A percentile compares a stretch with the other conserved stretches of the same genome.
Evolutionary conservation across 2,113 vertebrate genomes (phyloP).

Genomic region (Calyptommatus sinebrachiatus): DNA sequence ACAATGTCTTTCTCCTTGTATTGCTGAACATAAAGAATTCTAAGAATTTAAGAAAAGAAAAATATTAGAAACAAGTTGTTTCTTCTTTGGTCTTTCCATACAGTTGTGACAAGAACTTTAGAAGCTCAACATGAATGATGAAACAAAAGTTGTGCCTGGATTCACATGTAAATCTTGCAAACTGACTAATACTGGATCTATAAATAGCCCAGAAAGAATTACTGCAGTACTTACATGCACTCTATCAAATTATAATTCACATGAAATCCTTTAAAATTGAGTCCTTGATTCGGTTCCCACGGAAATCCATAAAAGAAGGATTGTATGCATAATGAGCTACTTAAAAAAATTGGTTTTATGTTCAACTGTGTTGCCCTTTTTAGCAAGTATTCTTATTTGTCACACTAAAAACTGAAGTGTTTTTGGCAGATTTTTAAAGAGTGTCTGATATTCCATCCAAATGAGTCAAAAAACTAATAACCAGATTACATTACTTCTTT

Average conservation of each 20-base stretch:
- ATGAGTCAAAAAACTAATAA: background rate
- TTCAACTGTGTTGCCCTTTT: background rate
- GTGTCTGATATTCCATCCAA: slow-evolving; percentile 6
- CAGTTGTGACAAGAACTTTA: background rate
- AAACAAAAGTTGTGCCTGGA: slow-evolving; percentile 28
- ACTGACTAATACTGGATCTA: slow-evolving; percentile 39
- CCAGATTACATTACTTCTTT: background rate
- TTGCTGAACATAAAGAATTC: background rate
- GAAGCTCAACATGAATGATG: background rate
- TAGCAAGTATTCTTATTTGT: slow-evolving; percentile 11
- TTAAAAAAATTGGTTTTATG: background rate
- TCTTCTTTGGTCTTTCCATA: background rate
- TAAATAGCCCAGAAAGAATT: slow-evolving; percentile 15
- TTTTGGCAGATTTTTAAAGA: background rate
- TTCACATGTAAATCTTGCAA: slow-evolving; percentile 21
- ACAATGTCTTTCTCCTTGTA: slow-evolving; percentile 23
- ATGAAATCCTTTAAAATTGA: background rate
- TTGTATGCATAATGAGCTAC: background rate
- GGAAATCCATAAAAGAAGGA: background rate
- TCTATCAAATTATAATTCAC: background rate
- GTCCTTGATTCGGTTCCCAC: background rate
- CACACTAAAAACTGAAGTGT: background rate
- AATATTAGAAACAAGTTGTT: background rate
- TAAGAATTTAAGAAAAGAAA: slow-evolving; percentile 25
- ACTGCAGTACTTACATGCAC: slow-evolving; percentile 4